Percentiles rank a stretch among this genome's conserved stretches.
Conservation (phyloP, 1,140 invertebrate species). For the Nixonia krombeini region DNA sequence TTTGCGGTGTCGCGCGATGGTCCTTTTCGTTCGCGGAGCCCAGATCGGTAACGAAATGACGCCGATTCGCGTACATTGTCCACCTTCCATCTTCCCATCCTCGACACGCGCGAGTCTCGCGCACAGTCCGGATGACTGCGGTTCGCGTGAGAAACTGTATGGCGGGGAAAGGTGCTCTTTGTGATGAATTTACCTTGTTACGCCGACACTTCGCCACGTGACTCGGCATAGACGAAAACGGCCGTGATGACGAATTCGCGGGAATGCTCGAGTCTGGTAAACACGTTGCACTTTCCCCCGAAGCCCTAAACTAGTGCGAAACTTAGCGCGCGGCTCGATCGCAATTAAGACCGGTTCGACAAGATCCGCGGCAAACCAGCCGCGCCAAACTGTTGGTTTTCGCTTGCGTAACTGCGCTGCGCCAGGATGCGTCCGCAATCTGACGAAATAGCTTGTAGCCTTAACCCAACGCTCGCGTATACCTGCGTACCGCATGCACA, state of each 20-base stretch:
- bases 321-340: conserved; percentile 25
- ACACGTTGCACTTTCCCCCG: too few relatives aligned
- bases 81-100: not conserved
- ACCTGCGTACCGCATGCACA: too few relatives aligned
- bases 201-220: too few relatives aligned
- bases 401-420: conserved; percentile 45
- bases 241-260: too few relatives aligned
- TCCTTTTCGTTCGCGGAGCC: not conserved
- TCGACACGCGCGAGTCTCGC: too few relatives aligned
- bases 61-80: not conserved
- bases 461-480: conserved; percentile 13
- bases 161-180: too few relatives aligned
- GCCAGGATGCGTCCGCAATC: conserved; percentile 38
- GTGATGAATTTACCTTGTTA: too few relatives aligned
- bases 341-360: conserved; percentile 61
- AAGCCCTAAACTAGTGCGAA: conserved; percentile 14
- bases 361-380: conserved; percentile 36
- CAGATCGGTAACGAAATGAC: conserved; percentile 1
- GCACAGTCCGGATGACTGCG: too few relatives aligned
- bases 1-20: not conserved
- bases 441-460: conserved; percentile 6
- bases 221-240: too few relatives aligned
- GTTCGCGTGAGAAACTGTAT: too few relatives aligned
- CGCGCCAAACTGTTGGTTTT: conserved; percentile 38
- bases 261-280: too few relatives aligned